Evolutionary conservation across 2,113 vertebrate genomes (phyloP).

Genomic region (Lates calcarifer): DNA sequence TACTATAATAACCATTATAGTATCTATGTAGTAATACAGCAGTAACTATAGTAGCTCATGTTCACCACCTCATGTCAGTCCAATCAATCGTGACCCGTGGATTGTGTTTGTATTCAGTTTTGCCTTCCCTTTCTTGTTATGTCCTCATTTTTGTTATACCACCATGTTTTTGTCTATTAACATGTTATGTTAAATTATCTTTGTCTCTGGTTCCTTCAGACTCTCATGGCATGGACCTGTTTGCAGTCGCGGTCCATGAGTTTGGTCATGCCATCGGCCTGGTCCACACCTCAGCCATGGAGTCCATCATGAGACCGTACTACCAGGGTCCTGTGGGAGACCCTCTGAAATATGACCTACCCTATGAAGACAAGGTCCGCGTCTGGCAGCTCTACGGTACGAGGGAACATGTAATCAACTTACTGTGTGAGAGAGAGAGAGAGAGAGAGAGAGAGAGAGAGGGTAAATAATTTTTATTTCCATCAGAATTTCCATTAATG

Average conservation of each 20-base stretch:
- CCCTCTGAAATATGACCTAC: conserved; percentile 93
- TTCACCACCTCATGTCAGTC: no score
- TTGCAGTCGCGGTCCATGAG: conserved; percentile 96
- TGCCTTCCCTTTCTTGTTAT: no score
- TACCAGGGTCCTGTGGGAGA: conserved; percentile 97
- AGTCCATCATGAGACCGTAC: conserved; percentile 97
- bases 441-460: no score
- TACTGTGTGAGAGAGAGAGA: not conserved
- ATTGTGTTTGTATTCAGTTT: not conserved
- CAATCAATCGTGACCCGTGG: not conserved
- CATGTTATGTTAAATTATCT: not conserved
- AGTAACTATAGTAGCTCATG: no score
- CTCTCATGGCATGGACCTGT: conserved; percentile 94
- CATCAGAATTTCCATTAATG: conserved; percentile 16
- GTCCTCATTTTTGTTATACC: not conserved
- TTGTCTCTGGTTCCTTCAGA: conserved; percentile 77
- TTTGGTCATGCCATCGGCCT: conserved; percentile 97
- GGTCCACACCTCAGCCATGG: conserved; percentile 90
- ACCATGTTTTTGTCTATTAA: not conserved
- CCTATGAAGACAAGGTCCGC: conserved; percentile 94
- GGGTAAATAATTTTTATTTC: not conserved
- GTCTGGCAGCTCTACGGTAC: conserved; percentile 97
- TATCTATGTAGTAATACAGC: not conserved
- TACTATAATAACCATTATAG: not conserved
- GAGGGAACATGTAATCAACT: conserved; percentile 29